phyloP scores from a whole-genome alignment of 2,113 vertebrate species.

The Onychostoma macrolepis region DNA sequence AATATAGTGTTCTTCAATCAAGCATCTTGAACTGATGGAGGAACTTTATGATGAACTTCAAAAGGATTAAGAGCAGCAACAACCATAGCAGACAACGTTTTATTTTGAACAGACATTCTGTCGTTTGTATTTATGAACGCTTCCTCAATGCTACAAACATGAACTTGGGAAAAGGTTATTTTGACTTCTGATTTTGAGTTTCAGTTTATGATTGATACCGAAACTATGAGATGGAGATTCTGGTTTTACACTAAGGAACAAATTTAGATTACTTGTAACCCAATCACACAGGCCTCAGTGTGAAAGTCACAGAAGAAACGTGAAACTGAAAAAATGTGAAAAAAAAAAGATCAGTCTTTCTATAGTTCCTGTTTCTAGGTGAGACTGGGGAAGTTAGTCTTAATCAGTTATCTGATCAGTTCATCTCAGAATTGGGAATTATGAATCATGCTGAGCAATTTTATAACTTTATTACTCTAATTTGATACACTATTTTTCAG shows the following conservation, averaged over 20 bases:
- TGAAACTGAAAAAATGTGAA: not conserved
- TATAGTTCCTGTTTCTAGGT: not conserved
- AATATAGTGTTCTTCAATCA: not conserved
- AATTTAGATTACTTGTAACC: not conserved
- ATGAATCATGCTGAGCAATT: not conserved
- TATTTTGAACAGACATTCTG: constrained; percentile 8
- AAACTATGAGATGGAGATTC: not conserved
- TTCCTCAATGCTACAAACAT: not conserved
- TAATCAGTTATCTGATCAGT: not conserved
- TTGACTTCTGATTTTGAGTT: not conserved
- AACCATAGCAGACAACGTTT: constrained; percentile 1
- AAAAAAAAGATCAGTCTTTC: not conserved
- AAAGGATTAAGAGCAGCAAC: not conserved
- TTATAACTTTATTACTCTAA: not conserved
- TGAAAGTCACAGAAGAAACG: not conserved
- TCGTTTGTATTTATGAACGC: constrained; percentile 45
- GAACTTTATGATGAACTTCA: constrained; percentile 15
- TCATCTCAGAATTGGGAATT: not conserved
- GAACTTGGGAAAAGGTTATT: constrained; percentile 1
- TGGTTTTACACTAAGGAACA: not conserved
- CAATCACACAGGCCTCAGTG: not conserved
- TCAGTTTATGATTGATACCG: not conserved
- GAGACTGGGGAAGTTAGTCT: not conserved
- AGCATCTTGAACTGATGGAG: constrained; percentile 11
- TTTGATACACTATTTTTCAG: not conserved